Percentiles rank a stretch among this genome's conserved stretches.
Conservation (phyloP, 2,888 invertebrate species). For the Nysson spinosus region DNA sequence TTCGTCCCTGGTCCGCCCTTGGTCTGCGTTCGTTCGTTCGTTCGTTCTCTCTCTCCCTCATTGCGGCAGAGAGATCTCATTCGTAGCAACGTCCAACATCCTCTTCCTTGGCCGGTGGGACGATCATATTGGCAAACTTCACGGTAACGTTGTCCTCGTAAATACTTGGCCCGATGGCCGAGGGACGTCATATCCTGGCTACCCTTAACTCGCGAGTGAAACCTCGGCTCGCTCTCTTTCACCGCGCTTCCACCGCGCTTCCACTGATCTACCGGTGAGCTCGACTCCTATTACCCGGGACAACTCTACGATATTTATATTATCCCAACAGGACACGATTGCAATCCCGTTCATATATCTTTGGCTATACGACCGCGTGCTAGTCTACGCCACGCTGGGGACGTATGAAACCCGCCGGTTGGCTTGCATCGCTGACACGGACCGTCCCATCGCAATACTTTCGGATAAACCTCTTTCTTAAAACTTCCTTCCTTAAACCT, state of each 20-base stretch:
- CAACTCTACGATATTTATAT: slow-evolving; percentile 75
- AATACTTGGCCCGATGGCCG: slow-evolving; percentile 65
- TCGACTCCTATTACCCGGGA: slow-evolving; percentile 31
- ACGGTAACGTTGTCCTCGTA: slow-evolving; percentile 55
- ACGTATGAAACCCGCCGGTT: slow-evolving; percentile 72
- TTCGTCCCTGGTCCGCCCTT: no score
- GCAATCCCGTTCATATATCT: slow-evolving; percentile 76
- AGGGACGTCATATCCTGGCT: slow-evolving; percentile 46
- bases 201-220: slow-evolving; percentile 27
- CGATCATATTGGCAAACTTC: slow-evolving; percentile 19
- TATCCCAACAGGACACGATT: slow-evolving; percentile 76
- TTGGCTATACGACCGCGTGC: slow-evolving; percentile 66
- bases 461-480: slow-evolving; percentile 67
- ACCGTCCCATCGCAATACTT: slow-evolving; percentile 71
- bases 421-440: slow-evolving; percentile 58
- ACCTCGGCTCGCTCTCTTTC: slow-evolving; percentile 22
- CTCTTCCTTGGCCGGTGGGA: slow-evolving; percentile 20
- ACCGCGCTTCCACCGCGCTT: slow-evolving; percentile 8
- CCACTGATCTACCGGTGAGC: slow-evolving; percentile 27
- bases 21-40: background rate
- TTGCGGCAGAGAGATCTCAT: background rate
- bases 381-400: slow-evolving; percentile 73
- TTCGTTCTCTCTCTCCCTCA: slow-evolving; percentile 13
- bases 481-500: slow-evolving; percentile 19
- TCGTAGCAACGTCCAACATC: slow-evolving; percentile 18